Conservation (phyloP, 2,797 vertebrate genomes). For the Spinibarbus caldwelli region DNA sequence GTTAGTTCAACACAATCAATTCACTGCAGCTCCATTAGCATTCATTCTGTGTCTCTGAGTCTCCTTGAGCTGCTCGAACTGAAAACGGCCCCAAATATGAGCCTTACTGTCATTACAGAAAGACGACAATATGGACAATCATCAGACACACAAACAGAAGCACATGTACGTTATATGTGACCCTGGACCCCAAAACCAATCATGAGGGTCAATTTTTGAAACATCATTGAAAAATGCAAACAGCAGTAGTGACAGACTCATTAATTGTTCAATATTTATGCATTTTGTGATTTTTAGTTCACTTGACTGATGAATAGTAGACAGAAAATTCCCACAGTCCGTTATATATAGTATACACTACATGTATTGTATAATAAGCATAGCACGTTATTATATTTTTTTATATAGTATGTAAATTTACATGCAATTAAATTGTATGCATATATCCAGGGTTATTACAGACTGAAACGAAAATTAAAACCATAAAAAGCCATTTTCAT, state of each 20-base stretch:
- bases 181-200: too few species aligned
- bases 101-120: not conserved
- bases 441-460: not conserved
- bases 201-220: too few species aligned
- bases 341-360: too few species aligned
- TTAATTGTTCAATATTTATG: not conserved
- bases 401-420: not conserved
- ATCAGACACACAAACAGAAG: not conserved
- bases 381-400: too few species aligned
- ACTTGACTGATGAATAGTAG: not conserved
- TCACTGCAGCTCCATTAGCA: constrained; percentile 23
- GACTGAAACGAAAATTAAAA: not conserved
- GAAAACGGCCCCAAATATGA: not conserved
- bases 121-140: not conserved
- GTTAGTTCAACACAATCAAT: constrained; percentile 42
- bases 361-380: too few species aligned
- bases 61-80: not conserved
- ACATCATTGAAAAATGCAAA: too few species aligned
- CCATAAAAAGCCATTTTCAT: not conserved
- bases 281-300: not conserved
- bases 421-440: not conserved
- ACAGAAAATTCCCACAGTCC: too few species aligned
- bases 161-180: not conserved
- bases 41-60: constrained; percentile 9
- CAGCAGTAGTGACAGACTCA: not conserved